phyloP scores from a whole-genome alignment of 2,888 invertebrate species.

The Holacanthella duospinosa region DNA sequence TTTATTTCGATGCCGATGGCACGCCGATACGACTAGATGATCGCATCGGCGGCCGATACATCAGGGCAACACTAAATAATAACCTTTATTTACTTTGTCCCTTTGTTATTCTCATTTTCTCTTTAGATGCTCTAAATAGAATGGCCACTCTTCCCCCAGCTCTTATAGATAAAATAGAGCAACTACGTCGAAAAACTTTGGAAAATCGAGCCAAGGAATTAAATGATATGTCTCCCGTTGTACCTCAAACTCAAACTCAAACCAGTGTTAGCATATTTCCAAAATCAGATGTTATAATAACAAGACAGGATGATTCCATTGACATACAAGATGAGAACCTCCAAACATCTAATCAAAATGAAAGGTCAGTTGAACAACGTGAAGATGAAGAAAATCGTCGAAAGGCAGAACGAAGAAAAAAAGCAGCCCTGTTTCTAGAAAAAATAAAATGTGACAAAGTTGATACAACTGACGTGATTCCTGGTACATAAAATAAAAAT shows the following conservation, averaged over 20 bases:
- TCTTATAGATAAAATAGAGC: slow-evolving; percentile 4
- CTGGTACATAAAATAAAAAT: no score
- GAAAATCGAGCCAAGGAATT: not conserved
- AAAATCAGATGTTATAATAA: not conserved
- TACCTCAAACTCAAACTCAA: not conserved
- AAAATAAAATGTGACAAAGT: slow-evolving; percentile 20
- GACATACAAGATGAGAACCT: not conserved
- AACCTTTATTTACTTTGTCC: not conserved
- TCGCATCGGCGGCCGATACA: no score
- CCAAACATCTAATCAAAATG: not conserved
- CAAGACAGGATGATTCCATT: not conserved
- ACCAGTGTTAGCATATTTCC: not conserved
- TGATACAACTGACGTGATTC: no score
- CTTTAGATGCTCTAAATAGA: slow-evolving; percentile 5
- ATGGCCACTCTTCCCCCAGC: slow-evolving; percentile 8
- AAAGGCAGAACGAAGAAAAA: slow-evolving; percentile 28
- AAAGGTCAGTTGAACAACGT: not conserved
- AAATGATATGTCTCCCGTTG: not conserved
- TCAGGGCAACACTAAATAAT: no score
- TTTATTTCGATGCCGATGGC: no score
- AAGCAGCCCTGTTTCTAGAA: slow-evolving; percentile 34
- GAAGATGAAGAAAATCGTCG: slow-evolving; percentile 13
- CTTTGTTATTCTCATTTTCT: not conserved
- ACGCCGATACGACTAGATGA: no score
- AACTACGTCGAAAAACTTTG: not conserved